Base-by-base conservation (phyloP, 2,888 invertebrate species). In the Elmis aenea region DNA sequence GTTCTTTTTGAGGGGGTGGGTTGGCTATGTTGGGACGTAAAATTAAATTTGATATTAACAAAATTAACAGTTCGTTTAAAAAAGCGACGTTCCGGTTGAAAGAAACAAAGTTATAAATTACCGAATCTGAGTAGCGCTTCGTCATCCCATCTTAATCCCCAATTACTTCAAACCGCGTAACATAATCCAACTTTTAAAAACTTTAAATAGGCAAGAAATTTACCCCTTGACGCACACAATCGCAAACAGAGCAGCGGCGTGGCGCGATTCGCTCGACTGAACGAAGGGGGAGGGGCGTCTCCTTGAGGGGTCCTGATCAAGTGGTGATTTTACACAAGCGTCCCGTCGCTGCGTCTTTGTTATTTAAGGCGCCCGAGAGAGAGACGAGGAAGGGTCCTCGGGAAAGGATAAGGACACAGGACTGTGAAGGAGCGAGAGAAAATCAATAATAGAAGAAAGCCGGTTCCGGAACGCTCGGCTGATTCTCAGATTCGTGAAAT, bases 381-480 rank as follows among this genome's bases (percentile, higher is more conserved):
- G 45, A 45, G 41, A 41, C 25, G 39, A 26, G 42, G 35, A 30
- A 37, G 42, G 43, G 33, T 38, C 33, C 29, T 25, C 26, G 38
- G 37, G 55, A 51, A 51, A 51, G 54, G 48, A 51, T 41, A 38
- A 18, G 8, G 8, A 51, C 50, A 46, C 51, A 51, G 53, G 55
- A 55, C 48, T 50, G 57, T 52, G 51, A 55, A 54, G 51, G 58
- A 56, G 52, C 57, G 53, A 58, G 59, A 59, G 66, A 67, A 68
- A 67, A 68, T 67, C 67, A 67, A 68, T 67, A 67, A 67, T 63
- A 62, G 65, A 66, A 66, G 67, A 67, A 67, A 67, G 65, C 63
- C 65, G 64, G 67, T 67, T 68, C 67, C 68, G 67, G 68, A 67
- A 68, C 68, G 68, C 64, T 67, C 66, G 64, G 67, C 66, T 67